Conservation (phyloP, 2,113 vertebrate genomes). For the Recurvirostra avosetta region DNA sequence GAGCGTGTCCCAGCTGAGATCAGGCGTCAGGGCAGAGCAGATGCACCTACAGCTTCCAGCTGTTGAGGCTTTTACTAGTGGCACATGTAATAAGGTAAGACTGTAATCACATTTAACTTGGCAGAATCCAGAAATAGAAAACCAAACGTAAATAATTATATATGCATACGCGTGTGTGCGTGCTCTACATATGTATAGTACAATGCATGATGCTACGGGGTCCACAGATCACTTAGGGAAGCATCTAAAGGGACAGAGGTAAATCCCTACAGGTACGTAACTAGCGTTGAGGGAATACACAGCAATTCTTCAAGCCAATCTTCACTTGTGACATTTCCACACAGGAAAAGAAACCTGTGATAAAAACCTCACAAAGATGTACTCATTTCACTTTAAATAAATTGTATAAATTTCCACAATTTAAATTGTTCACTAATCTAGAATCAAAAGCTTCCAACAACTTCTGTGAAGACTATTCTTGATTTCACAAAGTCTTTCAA, state of each 20-base stretch:
- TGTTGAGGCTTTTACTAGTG: neutral
- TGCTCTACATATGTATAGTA: accelerated
- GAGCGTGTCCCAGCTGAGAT: neutral
- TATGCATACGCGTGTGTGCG: neutral
- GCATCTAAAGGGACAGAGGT: neutral
- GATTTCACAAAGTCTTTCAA: neutral
- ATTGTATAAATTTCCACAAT: neutral
- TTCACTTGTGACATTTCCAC: neutral
- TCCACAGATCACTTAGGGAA: neutral
- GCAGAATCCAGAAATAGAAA: neutral
- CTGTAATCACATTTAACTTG: neutral
- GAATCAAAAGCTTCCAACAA: neutral
- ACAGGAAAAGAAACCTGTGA: neutral
- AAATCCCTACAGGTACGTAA: neutral
- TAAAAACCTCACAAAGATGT: neutral
- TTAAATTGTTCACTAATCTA: neutral
- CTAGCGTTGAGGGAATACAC: neutral
- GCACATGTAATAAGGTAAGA: neutral
- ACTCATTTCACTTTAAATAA: neutral
- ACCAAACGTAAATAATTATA: neutral
- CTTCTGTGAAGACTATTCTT: neutral
- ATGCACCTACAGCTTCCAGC: neutral
- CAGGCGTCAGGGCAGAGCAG: neutral
- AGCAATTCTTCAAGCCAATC: neutral
- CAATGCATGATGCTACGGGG: neutral